Evolutionary conservation across 2,113 vertebrate species (phyloP).

Genomic region (Potamarius usumacintae): DNA sequence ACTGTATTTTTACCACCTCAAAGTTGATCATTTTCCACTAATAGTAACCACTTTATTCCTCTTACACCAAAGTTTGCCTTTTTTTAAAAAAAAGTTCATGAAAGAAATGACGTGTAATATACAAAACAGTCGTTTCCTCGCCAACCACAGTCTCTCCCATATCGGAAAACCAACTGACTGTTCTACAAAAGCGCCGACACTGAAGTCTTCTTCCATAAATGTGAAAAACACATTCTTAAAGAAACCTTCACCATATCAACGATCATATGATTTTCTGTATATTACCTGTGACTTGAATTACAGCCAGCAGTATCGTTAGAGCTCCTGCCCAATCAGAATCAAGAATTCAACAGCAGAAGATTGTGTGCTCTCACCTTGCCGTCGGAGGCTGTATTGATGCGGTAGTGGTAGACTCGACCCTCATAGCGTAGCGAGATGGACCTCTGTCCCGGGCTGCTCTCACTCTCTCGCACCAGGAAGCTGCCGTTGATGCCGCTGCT

Average conservation of each 20-base stretch:
- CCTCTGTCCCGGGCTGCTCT: conserved; percentile 96
- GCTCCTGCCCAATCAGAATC: not conserved
- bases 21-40: not conserved
- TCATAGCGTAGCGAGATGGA: conserved; percentile 98
- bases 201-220: not conserved
- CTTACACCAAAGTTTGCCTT: not conserved
- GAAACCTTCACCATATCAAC: not conserved
- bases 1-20: not conserved
- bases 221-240: not conserved
- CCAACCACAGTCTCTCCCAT: no score
- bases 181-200: not conserved
- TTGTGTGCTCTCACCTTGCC: conserved; percentile 79
- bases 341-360: not conserved
- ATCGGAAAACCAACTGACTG: no score
- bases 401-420: conserved; percentile 97
- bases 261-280: not conserved
- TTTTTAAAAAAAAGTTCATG: not conserved
- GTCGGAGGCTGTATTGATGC: conserved; percentile 96
- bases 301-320: not conserved
- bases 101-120: not conserved
- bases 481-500: conserved; percentile 97
- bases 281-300: not conserved
- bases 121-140: no score
- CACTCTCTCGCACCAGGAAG: conserved; percentile 95
- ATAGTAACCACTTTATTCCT: not conserved